Percentiles rank a stretch among this genome's conserved stretches.
phyloP scores from a whole-genome alignment of 2,888 invertebrate species.

The Yponomeuta malinellus region DNA sequence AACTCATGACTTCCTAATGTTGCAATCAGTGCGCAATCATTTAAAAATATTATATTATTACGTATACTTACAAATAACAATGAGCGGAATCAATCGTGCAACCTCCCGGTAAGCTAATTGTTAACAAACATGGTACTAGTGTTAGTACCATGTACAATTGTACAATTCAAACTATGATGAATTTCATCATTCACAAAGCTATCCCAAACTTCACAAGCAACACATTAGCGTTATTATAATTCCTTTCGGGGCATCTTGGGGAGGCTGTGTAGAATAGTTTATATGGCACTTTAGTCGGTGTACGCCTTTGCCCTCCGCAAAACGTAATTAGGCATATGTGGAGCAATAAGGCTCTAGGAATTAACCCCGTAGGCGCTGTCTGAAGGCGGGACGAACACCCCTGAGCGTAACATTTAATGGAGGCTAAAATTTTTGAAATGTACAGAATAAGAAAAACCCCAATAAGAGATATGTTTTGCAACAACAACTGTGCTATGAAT shows the following conservation, averaged over 20 bases:
- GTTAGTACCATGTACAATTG: neutral
- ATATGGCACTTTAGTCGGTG: constrained; percentile 28
- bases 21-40: neutral
- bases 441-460: too few species aligned
- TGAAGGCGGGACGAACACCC: constrained; percentile 15
- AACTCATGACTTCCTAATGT: neutral
- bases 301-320: constrained; percentile 30
- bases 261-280: constrained; percentile 3
- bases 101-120: constrained; percentile 16
- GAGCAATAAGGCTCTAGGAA: constrained; percentile 29
- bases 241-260: neutral
- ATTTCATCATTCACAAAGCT: neutral
- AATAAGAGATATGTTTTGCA: too few species aligned
- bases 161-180: constrained; percentile 3
- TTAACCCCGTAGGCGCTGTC: constrained; percentile 31
- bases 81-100: constrained; percentile 10
- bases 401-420: constrained; percentile 21
- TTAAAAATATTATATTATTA: neutral
- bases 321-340: constrained; percentile 40
- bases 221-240: neutral
- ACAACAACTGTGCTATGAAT: too few species aligned
- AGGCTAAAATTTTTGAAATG: constrained; percentile 14
- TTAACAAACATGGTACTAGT: neutral
- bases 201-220: neutral
- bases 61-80: neutral